Evolutionary conservation across 1,140 invertebrate species (phyloP).

Genomic region (Onthophagus taurus): DNA sequence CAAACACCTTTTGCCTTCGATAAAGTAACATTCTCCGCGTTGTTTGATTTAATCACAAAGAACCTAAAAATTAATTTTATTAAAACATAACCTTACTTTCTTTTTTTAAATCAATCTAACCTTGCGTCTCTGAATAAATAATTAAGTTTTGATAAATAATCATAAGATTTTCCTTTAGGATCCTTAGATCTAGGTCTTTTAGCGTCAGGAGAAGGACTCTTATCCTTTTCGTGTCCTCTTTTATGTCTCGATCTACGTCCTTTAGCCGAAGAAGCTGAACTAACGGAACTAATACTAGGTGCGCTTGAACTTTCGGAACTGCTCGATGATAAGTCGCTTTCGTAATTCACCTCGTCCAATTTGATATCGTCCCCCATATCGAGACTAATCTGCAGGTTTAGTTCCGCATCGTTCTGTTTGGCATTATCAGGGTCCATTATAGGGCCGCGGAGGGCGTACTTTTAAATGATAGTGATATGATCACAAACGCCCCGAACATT

Average conservation of each 20-base stretch:
- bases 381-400: slow-evolving; percentile 34
- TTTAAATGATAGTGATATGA: neutral
- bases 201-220: slow-evolving; percentile 43
- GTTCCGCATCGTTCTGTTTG: slow-evolving; percentile 35
- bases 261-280: slow-evolving; percentile 51
- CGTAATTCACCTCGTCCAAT: slow-evolving; percentile 41
- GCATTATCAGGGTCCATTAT: slow-evolving; percentile 32
- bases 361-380: slow-evolving; percentile 38
- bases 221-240: slow-evolving; percentile 41
- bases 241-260: slow-evolving; percentile 42
- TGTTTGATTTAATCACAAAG: slow-evolving; percentile 97
- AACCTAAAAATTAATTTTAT: too few relatives aligned
- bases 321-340: slow-evolving; percentile 70
- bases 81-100: too few relatives aligned
- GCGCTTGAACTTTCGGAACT: slow-evolving; percentile 56
- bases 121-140: slow-evolving; percentile 86
- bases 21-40: slow-evolving; percentile 90
- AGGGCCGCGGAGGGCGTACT: neutral
- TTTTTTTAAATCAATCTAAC: too few relatives aligned
- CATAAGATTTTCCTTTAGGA: slow-evolving; percentile 56
- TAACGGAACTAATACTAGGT: slow-evolving; percentile 65
- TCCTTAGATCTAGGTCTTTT: slow-evolving; percentile 45
- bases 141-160: slow-evolving; percentile 83
- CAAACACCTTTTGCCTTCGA: slow-evolving; percentile 95
- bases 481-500: slow-evolving; percentile 1